These are phyloP conservation scores for Ectemnius lituratus DNA, from an alignment of 2,888 invertebrate species.

Conservation along the genomic window DNA sequence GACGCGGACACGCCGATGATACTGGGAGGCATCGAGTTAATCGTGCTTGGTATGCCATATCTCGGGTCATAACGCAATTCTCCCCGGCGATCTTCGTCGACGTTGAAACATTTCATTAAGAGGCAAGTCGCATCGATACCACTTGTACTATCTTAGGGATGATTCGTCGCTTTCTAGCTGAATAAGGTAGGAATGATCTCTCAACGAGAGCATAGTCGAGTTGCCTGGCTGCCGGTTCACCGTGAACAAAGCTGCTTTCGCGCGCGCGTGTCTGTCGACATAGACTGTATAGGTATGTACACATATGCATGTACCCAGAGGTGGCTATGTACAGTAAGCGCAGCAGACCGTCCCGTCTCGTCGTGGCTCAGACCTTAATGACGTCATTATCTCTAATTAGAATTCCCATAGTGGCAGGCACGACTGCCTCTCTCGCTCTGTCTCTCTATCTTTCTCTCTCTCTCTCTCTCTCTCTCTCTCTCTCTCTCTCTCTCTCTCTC, in stretches of 20 bases:
- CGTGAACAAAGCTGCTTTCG: slow-evolving; percentile 44
- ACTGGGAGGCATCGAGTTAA: no score
- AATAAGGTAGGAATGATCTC: no score
- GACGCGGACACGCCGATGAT: no score
- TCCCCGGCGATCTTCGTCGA: no score
- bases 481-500: not conserved
- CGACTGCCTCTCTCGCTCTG: not conserved
- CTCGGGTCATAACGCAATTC: no score
- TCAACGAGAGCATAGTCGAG: no score
- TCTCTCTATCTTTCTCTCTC: no score
- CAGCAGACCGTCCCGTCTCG: slow-evolving; percentile 72
- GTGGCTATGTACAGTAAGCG: slow-evolving; percentile 63
- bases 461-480: not conserved
- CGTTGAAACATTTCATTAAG: slow-evolving; percentile 25
- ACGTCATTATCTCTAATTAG: slow-evolving; percentile 75
- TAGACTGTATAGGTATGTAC: slow-evolving; percentile 3
- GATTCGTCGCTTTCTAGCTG: no score
- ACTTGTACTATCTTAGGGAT: no score
- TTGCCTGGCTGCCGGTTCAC: not conserved
- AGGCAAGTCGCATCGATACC: no score
- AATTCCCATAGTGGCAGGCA: slow-evolving; percentile 63
- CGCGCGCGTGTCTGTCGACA: slow-evolving; percentile 18
- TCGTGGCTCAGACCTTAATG: slow-evolving; percentile 73
- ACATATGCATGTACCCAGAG: slow-evolving; percentile 27
- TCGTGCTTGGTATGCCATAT: no score